Base-by-base conservation (phyloP, 2,888 invertebrate species). In the Eilema caniola region DNA sequence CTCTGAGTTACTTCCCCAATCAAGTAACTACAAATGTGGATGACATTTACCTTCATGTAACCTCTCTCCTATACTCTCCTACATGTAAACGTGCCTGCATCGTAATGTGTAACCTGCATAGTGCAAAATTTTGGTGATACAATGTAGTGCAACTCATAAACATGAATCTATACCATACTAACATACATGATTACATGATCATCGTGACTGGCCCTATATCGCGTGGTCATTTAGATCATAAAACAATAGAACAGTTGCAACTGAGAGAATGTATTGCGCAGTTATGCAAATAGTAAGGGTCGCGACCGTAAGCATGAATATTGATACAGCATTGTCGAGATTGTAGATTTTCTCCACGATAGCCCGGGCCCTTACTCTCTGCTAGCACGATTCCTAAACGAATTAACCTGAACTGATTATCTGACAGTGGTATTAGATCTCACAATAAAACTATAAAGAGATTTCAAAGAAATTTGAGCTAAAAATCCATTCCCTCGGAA, bases 181-280 rank as follows among this genome's bases (percentile, higher is more conserved):
- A 90, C 92, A 92, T 89, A 90, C 92, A 92, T 88, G 91, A 87
- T 90, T 89, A 90, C 92, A 92, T 88, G 91, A 87, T 90, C 91
- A 93, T 94, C 94, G 94, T 95, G 94, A 94, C 93, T 87, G 85
- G 88, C 87, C 87, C 90, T 87, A 91, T 90, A 93, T 93, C 92
- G 92, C 90, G 88, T 91, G 94, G 94, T 95, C 94, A 95, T 94
- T 94, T 94, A 92, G 95, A 94, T 93, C 94, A 94, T 95, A 94
- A 94, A 93, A 94, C 94, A 94, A 95, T 95, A 93, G 93, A 93
- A 93, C 94, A 92, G 94, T 93, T 93, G 93, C 93, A 90, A 85
- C 86, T 85, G 85, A 88, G 92, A 88, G 91, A 93, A 94, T 93
- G 94, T 91, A 92, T 89, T 90, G 92, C 92, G 91, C 93, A 92